Evolutionary conservation across 2,888 invertebrate species (phyloP), one percentile per base, ranked within the genome.

Genomic region (Danaus chrysippus): DNA sequence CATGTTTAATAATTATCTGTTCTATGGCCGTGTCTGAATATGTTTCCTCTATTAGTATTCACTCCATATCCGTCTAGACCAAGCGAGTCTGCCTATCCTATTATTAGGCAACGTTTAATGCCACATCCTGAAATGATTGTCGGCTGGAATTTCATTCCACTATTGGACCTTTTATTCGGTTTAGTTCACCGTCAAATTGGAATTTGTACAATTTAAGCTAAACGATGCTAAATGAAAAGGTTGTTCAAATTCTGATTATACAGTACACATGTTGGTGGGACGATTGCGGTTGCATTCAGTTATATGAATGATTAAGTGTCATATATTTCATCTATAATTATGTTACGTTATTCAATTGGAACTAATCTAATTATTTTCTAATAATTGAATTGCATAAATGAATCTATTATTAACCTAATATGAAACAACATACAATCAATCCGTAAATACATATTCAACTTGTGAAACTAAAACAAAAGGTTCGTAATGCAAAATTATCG

Each of bases 1-100:
- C 43, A 42, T 19, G 19, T 17, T 17, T 43, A 17, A 42, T 12
- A 56, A 43, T 44, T 58, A 49, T 55, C 5, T 13, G 42, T 12
- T 42, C 41, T 15, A 11, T 42, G n/a, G 19, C 6, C 2, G 23
- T 58, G 17, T n/a, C 41, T 44, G 46, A 54, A 54, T 42, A 34
- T 46, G 54, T 44, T 34, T n/a, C 53, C 15, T 49, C 69, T 74
- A 84, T 87, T 85, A 79, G 85, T 86, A 88, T 87, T 85, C 87
- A 73, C 71, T 70, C 70, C 81, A 74, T 75, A 82, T 73, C 76
- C 76, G 79, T 77, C 80, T 82, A 76, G 77, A 65, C 65, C 63
- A 57, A 59, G 59, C 62, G 59, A 61, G 78, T 54, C 64, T 57
- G 69, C 56, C 68, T 66, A 68, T 69, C 68, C 68, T 68, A 65